A percentile compares a stretch with the other conserved stretches of the same genome.
phyloP scores from a whole-genome alignment of 2,888 invertebrate species.

The Campaea margaritaria region DNA sequence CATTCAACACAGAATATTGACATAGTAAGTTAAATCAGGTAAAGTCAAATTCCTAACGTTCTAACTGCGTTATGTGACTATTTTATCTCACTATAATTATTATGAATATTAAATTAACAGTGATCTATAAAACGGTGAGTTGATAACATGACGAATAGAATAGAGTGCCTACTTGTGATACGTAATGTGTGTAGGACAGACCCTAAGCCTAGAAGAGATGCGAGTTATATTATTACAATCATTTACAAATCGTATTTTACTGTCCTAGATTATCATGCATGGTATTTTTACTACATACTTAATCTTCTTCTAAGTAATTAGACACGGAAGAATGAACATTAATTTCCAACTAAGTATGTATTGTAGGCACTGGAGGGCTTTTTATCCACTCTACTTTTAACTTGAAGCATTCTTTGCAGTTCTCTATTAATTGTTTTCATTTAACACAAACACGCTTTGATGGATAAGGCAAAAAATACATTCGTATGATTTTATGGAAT shows the following conservation, averaged over 20 bases:
- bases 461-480: neutral
- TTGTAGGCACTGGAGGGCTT: neutral
- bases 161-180: slow-evolving; percentile 1
- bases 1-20: too few relatives aligned
- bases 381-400: neutral
- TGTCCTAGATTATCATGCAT: slow-evolving; percentile 29
- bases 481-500: neutral
- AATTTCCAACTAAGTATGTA: neutral
- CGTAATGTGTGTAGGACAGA: neutral
- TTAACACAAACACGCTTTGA: neutral
- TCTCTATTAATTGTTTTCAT: neutral
- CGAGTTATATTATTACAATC: slow-evolving; percentile 23
- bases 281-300: slow-evolving; percentile 27
- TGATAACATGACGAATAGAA: neutral
- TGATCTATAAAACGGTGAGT: neutral
- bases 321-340: slow-evolving; percentile 4
- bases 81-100: too few relatives aligned
- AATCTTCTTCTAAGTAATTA: slow-evolving; percentile 23
- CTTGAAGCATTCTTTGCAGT: neutral
- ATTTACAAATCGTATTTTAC: slow-evolving; percentile 29
- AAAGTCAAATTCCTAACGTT: too few relatives aligned
- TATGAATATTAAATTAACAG: too few relatives aligned
- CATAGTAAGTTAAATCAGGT: too few relatives aligned
- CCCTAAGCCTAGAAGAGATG: slow-evolving; percentile 8
- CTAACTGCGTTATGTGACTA: too few relatives aligned